Evolutionary conservation across 2,113 vertebrate species (phyloP).

Genomic region (Antigone vipio): DNA sequence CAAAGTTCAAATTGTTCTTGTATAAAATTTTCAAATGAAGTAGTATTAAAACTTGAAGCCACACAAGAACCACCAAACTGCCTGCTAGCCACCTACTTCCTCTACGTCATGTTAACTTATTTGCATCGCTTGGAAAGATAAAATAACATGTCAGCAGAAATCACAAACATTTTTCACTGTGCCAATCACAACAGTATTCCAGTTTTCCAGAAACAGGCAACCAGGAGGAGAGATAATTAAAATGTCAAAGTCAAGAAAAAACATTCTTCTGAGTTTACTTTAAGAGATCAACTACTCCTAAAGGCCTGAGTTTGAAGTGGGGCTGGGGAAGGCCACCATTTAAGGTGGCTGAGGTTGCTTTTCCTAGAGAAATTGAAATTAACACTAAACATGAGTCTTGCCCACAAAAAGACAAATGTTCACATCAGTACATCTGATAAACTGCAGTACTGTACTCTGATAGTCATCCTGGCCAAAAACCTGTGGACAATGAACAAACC

Average conservation of each 20-base stretch:
- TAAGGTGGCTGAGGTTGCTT: neutral
- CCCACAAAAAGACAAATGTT: neutral
- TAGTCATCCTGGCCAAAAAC: neutral
- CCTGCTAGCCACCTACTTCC: neutral
- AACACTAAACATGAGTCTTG: neutral
- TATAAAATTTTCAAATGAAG: conserved; percentile 66
- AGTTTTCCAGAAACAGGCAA: neutral
- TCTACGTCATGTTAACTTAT: conserved; percentile 31
- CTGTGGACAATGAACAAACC: neutral
- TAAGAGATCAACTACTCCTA: neutral
- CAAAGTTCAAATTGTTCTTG: conserved; percentile 54
- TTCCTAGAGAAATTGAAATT: neutral
- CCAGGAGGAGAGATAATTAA: neutral
- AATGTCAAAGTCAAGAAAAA: neutral
- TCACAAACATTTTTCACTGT: conserved; percentile 38
- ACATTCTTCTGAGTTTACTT: neutral
- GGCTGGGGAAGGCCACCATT: neutral
- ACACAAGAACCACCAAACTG: neutral
- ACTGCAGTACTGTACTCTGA: neutral
- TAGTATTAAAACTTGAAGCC: conserved; percentile 52
- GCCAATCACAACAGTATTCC: conserved; percentile 4
- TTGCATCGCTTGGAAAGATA: conserved; percentile 31
- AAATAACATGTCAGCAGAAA: conserved; percentile 52
- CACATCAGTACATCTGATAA: neutral
- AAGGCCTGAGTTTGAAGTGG: neutral